Evolutionary conservation across 2,113 vertebrate species (phyloP), one percentile per base, ranked within the genome.

Genomic region (Gracilinanus agilis): DNA sequence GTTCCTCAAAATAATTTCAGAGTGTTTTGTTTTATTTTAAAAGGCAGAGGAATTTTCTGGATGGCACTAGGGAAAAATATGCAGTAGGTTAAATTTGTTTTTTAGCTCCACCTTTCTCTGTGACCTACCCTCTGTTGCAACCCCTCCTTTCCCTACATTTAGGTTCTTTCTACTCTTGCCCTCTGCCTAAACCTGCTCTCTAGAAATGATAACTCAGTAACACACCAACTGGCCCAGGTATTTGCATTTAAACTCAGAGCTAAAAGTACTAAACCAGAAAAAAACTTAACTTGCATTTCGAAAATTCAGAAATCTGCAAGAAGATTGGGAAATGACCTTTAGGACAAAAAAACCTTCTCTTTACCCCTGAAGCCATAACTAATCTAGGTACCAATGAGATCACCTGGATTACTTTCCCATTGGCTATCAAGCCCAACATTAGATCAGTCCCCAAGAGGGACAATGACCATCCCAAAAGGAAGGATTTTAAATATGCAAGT

Each of bases 181-280:
- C 29, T 40, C 29, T 90, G 49, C 94, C 44, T 95, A 96, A 94
- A 55, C 11, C n/a, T 55, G 1, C n/a, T 92, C 49, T 91, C 91
- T 90, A 90, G 40, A 91, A 95, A 93, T 11, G 92, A 23, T 44
- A 83, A 23, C n/a, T 83, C 19, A 83, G n/a, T 61, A 10, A 5
- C 88, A 89, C 89, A 10, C 27, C n/a, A 24, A 23, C 1, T 93
- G 44, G 75, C 27, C 54, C 7, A 40, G 34, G 93, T 11, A 90
- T 67, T 40, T 90, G 19, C 67, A 93, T 24, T 54, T 92, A 89
- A 92, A 90, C 25, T 24, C 55, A 94, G 58, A 25, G 10, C 53
- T 90, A 55, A 13, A 49, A 93, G 24, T 94, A 95, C 49, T 54
- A 93, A 53, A 75, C n/a, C 1, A 88, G 93, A 96, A 94, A 96